Base-by-base conservation (phyloP, 1,140 invertebrate genomes). In the Bombus turneri region DNA sequence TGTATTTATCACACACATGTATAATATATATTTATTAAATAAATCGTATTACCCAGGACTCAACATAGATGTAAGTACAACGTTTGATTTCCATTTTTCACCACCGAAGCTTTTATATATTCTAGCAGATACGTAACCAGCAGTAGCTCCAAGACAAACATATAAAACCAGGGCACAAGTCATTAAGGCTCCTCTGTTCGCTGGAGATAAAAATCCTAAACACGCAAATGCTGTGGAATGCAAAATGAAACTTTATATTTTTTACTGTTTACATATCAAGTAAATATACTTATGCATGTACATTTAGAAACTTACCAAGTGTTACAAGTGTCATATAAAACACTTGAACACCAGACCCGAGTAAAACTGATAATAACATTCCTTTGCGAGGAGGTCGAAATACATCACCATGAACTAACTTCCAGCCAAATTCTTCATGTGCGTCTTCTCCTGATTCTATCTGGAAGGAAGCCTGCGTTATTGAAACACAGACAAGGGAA, bases 391-490 rank as follows among this genome's bases (percentile, higher is more conserved):
- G 99, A 9, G 99, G 98, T 57, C 98, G 95, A 94, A 99, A 99
- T 1, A 99, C 98, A 95, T 99, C 98, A 25, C 98, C 98, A 93
- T 99, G 98, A 4, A 99, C 98, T 66, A 99, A 95, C 95, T 99
- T 99, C 99, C 99, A 99, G 37, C 99, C 99, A 96, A 99, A 99
- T 94, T 99, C 99, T 95, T 99, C 99, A 96, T 99, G 97, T 22
- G 99, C 99, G 96, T 99, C 99, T 96, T 99, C 99, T 18, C 98
- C 98, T 90, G 97, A 98, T 93, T 98, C 98, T 96, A 98, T 98
- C 96, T 98, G 92, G 92, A 94, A 94, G 86, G 92, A 94, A 86
- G 92, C 92, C 92, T 93, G 93, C 93, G 92, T 94, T 94, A 94
- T 92, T 88, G 86, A 90, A 94, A 94, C 91, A 94, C 88, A 93